These are phyloP conservation scores for Euschistus heros DNA, from an alignment of 1,140 invertebrate species.

Conservation along the genomic window DNA sequence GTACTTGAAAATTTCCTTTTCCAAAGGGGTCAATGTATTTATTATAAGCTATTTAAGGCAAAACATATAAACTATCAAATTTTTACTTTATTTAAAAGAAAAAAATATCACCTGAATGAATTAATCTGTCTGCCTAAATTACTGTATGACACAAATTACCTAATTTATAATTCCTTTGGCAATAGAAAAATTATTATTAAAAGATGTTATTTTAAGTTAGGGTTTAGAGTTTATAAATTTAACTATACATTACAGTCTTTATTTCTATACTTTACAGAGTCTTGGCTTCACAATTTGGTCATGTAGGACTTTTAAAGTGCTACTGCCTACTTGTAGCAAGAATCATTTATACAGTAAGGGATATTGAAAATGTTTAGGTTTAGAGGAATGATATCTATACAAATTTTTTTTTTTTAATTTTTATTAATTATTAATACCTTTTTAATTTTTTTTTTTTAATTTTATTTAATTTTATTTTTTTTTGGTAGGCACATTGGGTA, in stretches of 20 bases:
- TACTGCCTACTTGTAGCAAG: constrained; percentile 18
- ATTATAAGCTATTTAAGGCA: constrained; percentile 10
- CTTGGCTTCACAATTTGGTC: constrained; percentile 19
- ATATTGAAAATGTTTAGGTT: constrained; percentile 6
- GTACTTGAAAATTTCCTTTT: background rate
- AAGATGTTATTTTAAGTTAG: constrained; percentile 15
- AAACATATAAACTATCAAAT: constrained; percentile 7
- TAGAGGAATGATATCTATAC: background rate
- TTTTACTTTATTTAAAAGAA: background rate
- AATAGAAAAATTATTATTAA: constrained; percentile 23
- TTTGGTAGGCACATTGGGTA: no score
- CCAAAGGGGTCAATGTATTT: background rate
- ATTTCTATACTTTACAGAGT: constrained; percentile 19
- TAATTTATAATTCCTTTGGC: constrained; percentile 26
- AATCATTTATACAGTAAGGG: constrained; percentile 9
- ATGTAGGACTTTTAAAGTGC: constrained; percentile 19
- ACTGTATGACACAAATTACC: constrained; percentile 11
- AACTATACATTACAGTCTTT: constrained; percentile 25
- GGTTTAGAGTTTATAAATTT: constrained; percentile 14
- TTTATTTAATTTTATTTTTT: no score
- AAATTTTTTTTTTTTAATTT: no score
- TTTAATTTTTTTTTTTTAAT: no score
- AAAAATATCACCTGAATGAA: background rate
- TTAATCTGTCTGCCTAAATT: background rate
- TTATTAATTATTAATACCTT: no score